A percentile compares a stretch with the other conserved stretches of the same genome.
Conservation (phyloP, 2,113 vertebrate species). For the Heteronetta atricapilla region DNA sequence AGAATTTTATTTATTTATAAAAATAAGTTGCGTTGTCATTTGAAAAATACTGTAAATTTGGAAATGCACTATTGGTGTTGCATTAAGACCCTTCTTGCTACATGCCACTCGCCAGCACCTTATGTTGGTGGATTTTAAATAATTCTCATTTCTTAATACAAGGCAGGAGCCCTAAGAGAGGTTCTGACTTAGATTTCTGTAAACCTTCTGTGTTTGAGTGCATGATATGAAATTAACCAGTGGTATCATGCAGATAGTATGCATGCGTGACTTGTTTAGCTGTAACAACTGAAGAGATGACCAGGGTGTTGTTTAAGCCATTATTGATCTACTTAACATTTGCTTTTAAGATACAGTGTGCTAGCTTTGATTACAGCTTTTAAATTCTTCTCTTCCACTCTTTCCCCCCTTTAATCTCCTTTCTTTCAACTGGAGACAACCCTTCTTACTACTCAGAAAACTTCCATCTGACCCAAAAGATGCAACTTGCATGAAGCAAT, state of each 20-base stretch:
- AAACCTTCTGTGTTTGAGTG: background rate
- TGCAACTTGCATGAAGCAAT: constrained; percentile 14
- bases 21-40: background rate
- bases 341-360: background rate
- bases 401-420: background rate
- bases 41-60: background rate
- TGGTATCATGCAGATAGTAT: background rate
- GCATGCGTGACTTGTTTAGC: background rate
- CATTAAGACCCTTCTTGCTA: background rate
- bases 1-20: background rate
- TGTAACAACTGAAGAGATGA: background rate
- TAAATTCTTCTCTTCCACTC: background rate
- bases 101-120: background rate
- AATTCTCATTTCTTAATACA: background rate
- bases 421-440: constrained; percentile 4
- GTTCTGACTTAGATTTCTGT: background rate
- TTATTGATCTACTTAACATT: background rate
- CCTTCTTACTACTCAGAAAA: constrained; percentile 34
- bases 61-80: background rate
- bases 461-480: background rate
- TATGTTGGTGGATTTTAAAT: background rate
- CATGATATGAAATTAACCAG: background rate
- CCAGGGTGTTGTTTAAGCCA: background rate
- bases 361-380: background rate
- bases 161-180: background rate